Conservation (phyloP, 2,113 vertebrate genomes). For the Pomatostomus ruficeps region DNA sequence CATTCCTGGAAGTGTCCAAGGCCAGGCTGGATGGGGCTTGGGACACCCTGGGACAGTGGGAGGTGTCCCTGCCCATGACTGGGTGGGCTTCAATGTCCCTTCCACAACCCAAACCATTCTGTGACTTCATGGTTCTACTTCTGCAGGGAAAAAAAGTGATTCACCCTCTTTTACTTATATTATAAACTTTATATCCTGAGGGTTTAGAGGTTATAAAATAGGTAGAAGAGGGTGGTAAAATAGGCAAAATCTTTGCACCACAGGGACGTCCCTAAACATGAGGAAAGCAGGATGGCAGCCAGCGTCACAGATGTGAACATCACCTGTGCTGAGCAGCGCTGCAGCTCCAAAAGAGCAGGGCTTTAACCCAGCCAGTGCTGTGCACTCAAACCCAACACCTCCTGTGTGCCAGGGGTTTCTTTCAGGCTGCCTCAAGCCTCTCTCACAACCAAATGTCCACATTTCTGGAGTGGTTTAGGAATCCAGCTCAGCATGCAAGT, state of each 20-base stretch:
- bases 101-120: not conserved
- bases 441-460: accelerated
- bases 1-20: not conserved
- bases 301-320: not conserved
- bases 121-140: not conserved
- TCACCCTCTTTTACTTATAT: not conserved
- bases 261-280: accelerated
- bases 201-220: too few species aligned
- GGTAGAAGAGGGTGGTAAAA: too few species aligned
- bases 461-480: not conserved
- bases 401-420: not conserved
- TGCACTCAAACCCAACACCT: not conserved
- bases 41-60: accelerated
- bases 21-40: not conserved
- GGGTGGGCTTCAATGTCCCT: not conserved
- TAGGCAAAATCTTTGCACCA: not conserved
- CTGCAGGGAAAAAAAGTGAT: not conserved
- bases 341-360: not conserved
- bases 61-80: not conserved
- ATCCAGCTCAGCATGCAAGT: not conserved
- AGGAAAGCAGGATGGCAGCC: not conserved
- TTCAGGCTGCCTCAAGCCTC: not conserved
- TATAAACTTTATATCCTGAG: not conserved
- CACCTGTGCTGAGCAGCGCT: not conserved
- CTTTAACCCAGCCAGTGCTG: not conserved